Evolutionary conservation across 2,113 vertebrate species (phyloP).

Genomic region (Sigmodon hispidus): DNA sequence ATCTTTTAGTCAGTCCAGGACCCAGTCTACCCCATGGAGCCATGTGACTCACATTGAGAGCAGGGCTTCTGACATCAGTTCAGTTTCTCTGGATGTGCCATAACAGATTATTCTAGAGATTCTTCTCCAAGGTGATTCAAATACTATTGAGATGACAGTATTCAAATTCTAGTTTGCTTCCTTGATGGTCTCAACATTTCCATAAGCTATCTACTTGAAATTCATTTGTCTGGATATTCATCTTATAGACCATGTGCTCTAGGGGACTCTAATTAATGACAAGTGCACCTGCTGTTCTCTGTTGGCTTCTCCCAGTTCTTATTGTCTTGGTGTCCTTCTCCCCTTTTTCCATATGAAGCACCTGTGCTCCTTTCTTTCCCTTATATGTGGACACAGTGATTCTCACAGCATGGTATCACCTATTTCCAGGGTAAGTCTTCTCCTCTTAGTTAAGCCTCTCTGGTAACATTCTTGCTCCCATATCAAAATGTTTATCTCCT

Average conservation of each 20-base stretch:
- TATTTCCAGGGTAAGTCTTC: not conserved
- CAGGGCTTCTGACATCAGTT: not conserved
- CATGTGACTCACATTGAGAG: too few relatives aligned
- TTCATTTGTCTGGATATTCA: not conserved
- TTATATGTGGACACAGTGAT: fast-evolving
- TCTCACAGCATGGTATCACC: too few relatives aligned
- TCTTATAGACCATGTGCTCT: not conserved
- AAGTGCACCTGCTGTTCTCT: not conserved
- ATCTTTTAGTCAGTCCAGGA: not conserved
- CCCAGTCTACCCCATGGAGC: not conserved
- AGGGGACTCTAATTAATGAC: not conserved
- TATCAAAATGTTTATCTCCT: not conserved
- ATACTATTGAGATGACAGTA: not conserved
- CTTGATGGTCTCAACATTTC: not conserved
- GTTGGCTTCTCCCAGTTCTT: not conserved
- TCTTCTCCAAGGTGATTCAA: not conserved
- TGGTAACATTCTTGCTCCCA: not conserved
- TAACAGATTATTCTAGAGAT: not conserved
- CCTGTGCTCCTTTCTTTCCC: too few relatives aligned
- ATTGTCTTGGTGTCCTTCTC: not conserved
- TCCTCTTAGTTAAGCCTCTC: not conserved
- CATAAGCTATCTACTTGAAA: not conserved
- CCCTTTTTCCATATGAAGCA: not conserved
- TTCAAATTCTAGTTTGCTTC: not conserved
- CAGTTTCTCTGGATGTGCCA: not conserved